These are phyloP conservation scores for Vombatus ursinus DNA, from an alignment of 2,113 vertebrate genomes.

Conservation along the genomic window DNA sequence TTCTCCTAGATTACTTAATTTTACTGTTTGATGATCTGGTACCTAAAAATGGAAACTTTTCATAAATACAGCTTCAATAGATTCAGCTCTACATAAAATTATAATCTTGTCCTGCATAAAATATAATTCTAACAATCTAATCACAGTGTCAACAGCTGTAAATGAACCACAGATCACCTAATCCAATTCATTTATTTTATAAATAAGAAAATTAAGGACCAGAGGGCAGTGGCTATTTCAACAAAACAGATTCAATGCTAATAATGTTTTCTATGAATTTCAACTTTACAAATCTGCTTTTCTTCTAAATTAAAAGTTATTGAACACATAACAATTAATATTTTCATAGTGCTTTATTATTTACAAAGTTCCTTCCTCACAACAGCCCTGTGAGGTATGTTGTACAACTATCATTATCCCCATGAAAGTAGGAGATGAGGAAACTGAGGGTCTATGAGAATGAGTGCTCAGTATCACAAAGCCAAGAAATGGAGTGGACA, in stretches of 20 bases:
- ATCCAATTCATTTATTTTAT: neutral
- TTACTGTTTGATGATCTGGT: constrained; percentile 91
- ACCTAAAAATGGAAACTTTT: constrained; percentile 81
- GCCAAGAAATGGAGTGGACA: neutral
- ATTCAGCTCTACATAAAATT: constrained; percentile 30
- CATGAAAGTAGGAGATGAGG: neutral
- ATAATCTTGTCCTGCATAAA: constrained; percentile 30
- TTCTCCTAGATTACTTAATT: constrained; percentile 91
- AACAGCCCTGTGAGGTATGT: neutral
- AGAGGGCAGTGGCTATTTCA: neutral
- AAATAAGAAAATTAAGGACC: neutral
- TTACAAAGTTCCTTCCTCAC: neutral
- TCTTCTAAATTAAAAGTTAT: neutral
- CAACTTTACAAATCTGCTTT: neutral
- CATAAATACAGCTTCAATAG: constrained; percentile 38
- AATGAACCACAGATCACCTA: neutral
- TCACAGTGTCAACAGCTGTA: neutral
- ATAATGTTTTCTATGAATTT: neutral
- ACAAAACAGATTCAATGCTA: neutral
- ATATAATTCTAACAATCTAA: constrained; percentile 27
- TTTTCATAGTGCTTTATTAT: neutral
- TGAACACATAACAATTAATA: neutral
- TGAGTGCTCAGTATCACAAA: neutral
- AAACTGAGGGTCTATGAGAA: neutral
- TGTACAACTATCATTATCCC: neutral